These are phyloP conservation scores for Camponotus pennsylvanicus DNA, from an alignment of 1,140 invertebrate species.

Conservation along the genomic window DNA sequence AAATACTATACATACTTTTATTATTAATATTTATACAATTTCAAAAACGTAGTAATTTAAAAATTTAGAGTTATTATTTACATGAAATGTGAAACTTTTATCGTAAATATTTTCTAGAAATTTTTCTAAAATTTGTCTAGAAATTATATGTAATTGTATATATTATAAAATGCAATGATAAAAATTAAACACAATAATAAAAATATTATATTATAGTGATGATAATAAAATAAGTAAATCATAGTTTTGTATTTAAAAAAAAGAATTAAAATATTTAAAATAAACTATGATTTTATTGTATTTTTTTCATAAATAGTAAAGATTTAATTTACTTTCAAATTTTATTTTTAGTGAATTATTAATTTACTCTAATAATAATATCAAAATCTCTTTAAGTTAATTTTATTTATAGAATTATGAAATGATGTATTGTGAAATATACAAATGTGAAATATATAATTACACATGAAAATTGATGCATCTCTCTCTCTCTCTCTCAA, in stretches of 20 bases:
- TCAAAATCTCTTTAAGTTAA: not conserved
- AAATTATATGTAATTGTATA: not conserved
- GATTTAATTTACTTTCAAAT: not conserved
- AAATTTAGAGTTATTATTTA: too few relatives aligned
- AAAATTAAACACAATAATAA: not conserved
- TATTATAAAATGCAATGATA: not conserved
- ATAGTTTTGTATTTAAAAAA: not conserved
- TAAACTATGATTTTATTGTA: not conserved
- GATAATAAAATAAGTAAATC: constrained; percentile 15
- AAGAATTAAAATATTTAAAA: not conserved
- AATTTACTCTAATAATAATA: not conserved
- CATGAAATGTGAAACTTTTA: too few relatives aligned
- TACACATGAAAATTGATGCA: not conserved
- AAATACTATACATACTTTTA: too few relatives aligned
- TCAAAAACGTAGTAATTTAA: too few relatives aligned
- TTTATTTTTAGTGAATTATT: not conserved
- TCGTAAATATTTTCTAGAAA: too few relatives aligned
- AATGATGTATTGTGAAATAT: not conserved
- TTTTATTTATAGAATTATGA: not conserved
- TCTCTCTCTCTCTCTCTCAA: not conserved
- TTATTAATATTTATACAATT: too few relatives aligned
- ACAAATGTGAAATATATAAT: not conserved
- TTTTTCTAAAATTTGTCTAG: too few relatives aligned
- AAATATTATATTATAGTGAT: not conserved
- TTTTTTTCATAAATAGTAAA: not conserved